Evolutionary conservation across 2,797 vertebrate genomes (phyloP).

Genomic region (Myripristis murdjan): DNA sequence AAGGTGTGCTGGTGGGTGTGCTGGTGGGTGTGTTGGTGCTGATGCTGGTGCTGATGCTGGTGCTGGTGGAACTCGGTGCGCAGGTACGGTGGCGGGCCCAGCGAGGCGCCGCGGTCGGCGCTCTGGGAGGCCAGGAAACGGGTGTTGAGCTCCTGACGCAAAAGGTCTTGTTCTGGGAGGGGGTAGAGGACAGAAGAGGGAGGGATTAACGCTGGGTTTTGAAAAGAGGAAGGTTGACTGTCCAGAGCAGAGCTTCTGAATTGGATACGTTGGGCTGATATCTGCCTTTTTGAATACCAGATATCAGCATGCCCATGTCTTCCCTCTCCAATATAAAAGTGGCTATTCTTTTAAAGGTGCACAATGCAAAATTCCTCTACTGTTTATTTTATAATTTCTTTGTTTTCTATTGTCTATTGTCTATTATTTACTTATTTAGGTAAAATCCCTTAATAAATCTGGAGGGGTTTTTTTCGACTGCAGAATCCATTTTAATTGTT

Average conservation of each 20-base stretch:
- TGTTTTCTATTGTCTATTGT: no score
- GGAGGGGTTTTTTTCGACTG: no score
- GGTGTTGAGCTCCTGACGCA: slow-evolving; percentile 98
- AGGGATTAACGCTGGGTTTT: slow-evolving; percentile 2
- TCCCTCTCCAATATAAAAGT: no score
- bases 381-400: no score
- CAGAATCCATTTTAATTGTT: no score
- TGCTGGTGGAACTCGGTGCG: slow-evolving; percentile 99
- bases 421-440: no score
- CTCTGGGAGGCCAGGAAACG: slow-evolving; percentile 98
- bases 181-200: neutral
- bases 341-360: no score
- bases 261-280: no score
- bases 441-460: no score
- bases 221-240: neutral
- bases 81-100: slow-evolving; percentile 95
- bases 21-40: slow-evolving; percentile 99
- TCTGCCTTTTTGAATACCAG: no score
- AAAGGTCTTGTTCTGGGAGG: slow-evolving; percentile 94
- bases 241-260: neutral
- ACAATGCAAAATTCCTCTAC: no score
- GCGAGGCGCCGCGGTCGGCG: slow-evolving; percentile 93
- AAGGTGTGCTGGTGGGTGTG: slow-evolving; percentile 99
- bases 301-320: no score
- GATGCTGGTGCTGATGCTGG: slow-evolving; percentile 94